Conservation (phyloP, 2,797 vertebrate genomes). For the Picus viridis region DNA sequence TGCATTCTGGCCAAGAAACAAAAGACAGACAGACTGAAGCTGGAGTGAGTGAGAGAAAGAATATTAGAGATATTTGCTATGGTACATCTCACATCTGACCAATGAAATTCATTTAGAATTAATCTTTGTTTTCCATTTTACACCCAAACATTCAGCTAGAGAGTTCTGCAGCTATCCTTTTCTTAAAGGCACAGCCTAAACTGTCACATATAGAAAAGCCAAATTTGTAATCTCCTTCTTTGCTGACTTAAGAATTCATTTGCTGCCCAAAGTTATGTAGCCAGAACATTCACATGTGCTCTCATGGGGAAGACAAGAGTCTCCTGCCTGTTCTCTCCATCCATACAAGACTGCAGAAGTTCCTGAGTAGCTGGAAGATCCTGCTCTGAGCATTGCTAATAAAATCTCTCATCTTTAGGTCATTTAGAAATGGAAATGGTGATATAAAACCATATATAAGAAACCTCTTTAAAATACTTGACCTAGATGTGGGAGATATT, state of each 20-base stretch:
- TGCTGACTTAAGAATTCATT: background rate
- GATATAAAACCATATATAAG: background rate
- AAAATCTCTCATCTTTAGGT: background rate
- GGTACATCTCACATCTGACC: no score
- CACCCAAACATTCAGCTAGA: no score
- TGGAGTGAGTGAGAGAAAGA: no score
- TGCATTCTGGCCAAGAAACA: no score
- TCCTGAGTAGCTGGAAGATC: background rate
- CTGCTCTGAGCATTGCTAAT: background rate
- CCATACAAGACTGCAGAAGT: background rate
- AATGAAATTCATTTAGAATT: no score
- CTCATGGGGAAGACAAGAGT: background rate
- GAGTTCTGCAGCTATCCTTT: no score
- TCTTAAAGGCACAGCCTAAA: no score
- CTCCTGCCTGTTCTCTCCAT: background rate
- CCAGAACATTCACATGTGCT: background rate
- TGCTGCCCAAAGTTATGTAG: background rate
- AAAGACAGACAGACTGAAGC: no score
- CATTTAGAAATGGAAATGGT: background rate
- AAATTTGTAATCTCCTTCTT: background rate
- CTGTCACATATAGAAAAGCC: background rate
- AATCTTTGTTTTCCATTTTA: no score
- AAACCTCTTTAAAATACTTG: background rate
- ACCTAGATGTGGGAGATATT: background rate
- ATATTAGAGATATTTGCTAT: no score